Evolutionary conservation across 2,888 invertebrate genomes (phyloP).

Genomic region (Hydraecia micacea): DNA sequence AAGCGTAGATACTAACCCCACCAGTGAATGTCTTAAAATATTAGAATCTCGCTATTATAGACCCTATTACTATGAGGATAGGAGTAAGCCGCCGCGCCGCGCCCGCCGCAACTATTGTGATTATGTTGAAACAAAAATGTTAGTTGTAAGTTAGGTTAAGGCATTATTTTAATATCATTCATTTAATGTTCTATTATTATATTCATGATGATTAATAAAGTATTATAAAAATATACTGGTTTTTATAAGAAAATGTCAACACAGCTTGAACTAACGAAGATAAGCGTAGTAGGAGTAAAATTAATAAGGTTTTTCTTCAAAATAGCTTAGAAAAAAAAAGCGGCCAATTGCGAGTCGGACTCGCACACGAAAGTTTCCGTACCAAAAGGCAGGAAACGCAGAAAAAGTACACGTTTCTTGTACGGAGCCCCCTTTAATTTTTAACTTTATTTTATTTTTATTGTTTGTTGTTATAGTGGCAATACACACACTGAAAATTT

Average conservation of each 20-base stretch:
- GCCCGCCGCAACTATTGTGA: constrained; percentile 82
- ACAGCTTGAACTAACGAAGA: neutral
- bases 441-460: too few relatives aligned
- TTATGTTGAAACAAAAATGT: constrained; percentile 81
- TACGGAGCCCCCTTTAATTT: too few relatives aligned
- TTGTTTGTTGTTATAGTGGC: too few relatives aligned
- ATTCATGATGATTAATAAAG: constrained; percentile 78
- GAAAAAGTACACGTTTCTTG: too few relatives aligned
- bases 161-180: constrained; percentile 83
- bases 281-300: neutral
- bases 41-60: constrained; percentile 65
- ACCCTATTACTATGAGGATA: constrained; percentile 33
- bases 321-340: too few relatives aligned
- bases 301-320: too few relatives aligned
- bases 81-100: constrained; percentile 76
- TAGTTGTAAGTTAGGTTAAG: constrained; percentile 80
- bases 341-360: too few relatives aligned
- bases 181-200: constrained; percentile 83
- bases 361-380: too few relatives aligned
- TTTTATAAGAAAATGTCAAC: constrained; percentile 6
- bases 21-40: constrained; percentile 59
- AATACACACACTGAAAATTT: too few relatives aligned
- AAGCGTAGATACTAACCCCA: constrained; percentile 60
- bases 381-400: too few relatives aligned
- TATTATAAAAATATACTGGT: constrained; percentile 66